phyloP scores from a whole-genome alignment of 30 jellyfish, hydroid and myxozoan species.

The Calvadosia cruxmelitensis region DNA sequence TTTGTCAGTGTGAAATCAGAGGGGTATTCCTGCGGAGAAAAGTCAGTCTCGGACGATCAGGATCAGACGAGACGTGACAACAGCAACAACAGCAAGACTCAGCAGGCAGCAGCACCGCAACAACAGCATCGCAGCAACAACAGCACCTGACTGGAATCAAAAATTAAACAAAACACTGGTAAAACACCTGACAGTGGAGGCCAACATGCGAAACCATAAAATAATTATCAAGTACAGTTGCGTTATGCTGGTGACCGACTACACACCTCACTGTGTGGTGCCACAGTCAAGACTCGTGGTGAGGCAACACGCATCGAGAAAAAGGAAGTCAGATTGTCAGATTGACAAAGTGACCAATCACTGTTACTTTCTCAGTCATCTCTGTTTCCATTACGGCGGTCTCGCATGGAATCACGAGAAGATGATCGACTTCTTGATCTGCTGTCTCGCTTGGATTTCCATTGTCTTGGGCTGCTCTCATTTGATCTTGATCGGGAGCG shows the following conservation, averaged over 20 bases:
- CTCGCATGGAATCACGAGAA: too few species aligned
- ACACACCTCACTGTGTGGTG: not conserved
- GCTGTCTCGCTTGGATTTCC: not conserved
- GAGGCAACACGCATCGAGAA: too few species aligned
- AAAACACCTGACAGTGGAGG: too few species aligned
- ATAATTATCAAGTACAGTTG: not conserved
- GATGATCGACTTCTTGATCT: not conserved
- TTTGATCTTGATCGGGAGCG: constrained; percentile 46
- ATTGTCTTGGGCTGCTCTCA: constrained; percentile 6
- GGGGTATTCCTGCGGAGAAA: too few species aligned
- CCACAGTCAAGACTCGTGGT: not conserved
- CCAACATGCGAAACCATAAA: not conserved
- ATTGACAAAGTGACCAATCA: too few species aligned
- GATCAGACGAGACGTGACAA: too few species aligned
- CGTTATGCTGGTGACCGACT: not conserved
- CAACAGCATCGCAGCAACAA: not conserved
- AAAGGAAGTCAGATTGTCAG: too few species aligned
- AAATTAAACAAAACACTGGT: not conserved
- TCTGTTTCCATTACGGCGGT: too few species aligned
- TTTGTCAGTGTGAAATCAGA: too few species aligned
- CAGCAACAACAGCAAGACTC: constrained; percentile 3
- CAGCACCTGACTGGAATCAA: not conserved
- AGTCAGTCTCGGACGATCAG: too few species aligned
- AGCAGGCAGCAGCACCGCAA: not conserved
- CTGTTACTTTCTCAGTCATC: too few species aligned